Base-by-base conservation (phyloP, 2,888 invertebrate species). In the Glyphotaelius pellucidus region DNA sequence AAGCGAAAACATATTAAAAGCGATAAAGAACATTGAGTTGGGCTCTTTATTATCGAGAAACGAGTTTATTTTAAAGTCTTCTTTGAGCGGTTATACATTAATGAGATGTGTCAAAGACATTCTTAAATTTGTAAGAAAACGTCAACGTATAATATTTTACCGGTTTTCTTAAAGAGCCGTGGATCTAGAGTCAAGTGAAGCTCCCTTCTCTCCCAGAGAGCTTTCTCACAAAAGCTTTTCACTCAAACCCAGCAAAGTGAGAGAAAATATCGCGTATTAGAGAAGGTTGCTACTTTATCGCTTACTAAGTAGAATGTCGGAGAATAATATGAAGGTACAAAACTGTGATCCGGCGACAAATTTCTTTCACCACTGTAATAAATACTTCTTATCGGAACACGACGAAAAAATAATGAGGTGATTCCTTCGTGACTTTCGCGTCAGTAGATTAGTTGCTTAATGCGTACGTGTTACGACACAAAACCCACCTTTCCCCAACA, bases 101-200 rank as follows among this genome's bases (percentile, higher is more conserved):
- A 91, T 86, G 86, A 88, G 91, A 91, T 88, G 81, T 89, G 89
- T 91, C 91, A 91, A 91, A 89, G 83, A 88, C 91, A 91, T 85
- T 81, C 91, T 85, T 42, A 89, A 91, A 91, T 83, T 91, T 91
- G 91, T 91, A 89, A 91, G 85, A 81, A 91, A 91, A 83, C 67
- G 83, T 89, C 89, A 84, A 84, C 30, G 83, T 91, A 89, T 32
- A 91, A 67, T 91, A 91, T 88, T 91, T 90, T 42, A 89, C 89
- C 81, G 31, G 79, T 81, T 80, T 89, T 89, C 89, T 89, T 80
- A 31, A 80, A 89, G 38, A 89, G 2, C n/a, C 89, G 32, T 89
- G 80, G 89, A 80, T 89, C 38, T 89, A 80, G 81, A 91, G 89
- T 89, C 83, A 83, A 80, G 85, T 89, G n/a, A 91, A 91, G 89